These are phyloP conservation scores for Notoglanidium macrostoma DNA, from an alignment of 2,797 vertebrate genomes.

Conservation along the genomic window DNA sequence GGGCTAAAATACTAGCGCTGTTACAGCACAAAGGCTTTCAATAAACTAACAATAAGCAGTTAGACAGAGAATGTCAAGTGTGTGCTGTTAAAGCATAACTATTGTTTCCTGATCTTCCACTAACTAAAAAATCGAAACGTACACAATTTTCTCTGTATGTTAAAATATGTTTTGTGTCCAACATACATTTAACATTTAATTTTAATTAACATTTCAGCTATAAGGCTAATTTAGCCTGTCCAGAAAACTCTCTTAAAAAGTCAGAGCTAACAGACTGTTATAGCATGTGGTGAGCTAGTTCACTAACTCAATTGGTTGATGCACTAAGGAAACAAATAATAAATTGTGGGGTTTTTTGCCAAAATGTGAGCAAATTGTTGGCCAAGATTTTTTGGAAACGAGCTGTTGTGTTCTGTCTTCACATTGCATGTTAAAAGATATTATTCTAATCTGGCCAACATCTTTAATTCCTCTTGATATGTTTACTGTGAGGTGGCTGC, in stretches of 20 bases:
- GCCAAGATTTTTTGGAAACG: background rate
- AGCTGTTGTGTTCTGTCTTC: too few species aligned
- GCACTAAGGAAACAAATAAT: background rate
- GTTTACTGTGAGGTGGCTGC: too few species aligned
- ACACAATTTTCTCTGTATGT: background rate
- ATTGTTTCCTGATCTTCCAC: background rate
- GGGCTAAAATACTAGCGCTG: background rate
- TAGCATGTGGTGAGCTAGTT: background rate
- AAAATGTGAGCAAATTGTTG: background rate
- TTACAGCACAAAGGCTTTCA: constrained; percentile 6
- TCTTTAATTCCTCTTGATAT: too few species aligned
- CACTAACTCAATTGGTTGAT: background rate
- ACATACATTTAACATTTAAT: background rate
- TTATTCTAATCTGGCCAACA: too few species aligned
- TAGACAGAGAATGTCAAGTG: background rate
- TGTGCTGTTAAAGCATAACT: background rate
- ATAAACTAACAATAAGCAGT: background rate
- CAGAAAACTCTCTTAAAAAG: background rate
- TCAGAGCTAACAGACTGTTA: background rate
- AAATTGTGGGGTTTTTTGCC: background rate
- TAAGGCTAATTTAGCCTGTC: background rate
- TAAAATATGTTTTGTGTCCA: background rate
- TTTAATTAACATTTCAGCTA: too few species aligned
- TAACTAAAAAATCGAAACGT: background rate
- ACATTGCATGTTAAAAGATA: too few species aligned